These are phyloP conservation scores for Sphaerodactylus townsendi DNA, from an alignment of 2,113 vertebrate species.

Conservation along the genomic window DNA sequence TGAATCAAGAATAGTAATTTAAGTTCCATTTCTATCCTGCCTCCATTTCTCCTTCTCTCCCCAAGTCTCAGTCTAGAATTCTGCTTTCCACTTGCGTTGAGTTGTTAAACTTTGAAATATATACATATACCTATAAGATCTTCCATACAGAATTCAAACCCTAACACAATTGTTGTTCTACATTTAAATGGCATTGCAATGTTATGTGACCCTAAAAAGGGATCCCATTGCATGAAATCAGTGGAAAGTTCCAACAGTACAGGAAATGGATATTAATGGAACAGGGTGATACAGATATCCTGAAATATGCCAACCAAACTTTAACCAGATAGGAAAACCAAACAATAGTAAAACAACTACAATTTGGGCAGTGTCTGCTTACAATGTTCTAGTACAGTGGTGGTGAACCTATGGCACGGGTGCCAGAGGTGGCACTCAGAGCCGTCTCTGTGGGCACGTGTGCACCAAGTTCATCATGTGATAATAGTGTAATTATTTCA, in stretches of 20 bases:
- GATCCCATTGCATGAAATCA: not conserved
- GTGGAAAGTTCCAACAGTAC: slow-evolving; percentile 55
- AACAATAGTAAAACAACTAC: not conserved
- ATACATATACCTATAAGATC: slow-evolving; percentile 17
- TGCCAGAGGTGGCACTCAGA: too few relatives aligned
- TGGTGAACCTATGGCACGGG: too few relatives aligned
- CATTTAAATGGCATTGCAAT: not conserved
- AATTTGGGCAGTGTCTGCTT: not conserved
- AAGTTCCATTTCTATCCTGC: not conserved
- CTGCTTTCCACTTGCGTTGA: slow-evolving; percentile 32
- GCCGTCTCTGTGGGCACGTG: too few relatives aligned
- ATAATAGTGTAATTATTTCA: too few relatives aligned
- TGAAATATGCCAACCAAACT: not conserved
- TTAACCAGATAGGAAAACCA: not conserved
- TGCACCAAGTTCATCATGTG: too few relatives aligned
- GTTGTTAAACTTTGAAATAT: slow-evolving; percentile 27
- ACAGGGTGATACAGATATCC: not conserved
- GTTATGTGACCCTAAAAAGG: too few relatives aligned
- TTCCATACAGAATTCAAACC: not conserved
- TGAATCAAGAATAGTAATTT: not conserved
- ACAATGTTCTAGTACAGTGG: not conserved
- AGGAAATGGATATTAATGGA: not conserved
- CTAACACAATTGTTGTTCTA: not conserved
- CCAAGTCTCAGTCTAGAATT: not conserved
- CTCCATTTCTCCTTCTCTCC: not conserved